Conservation (phyloP, 1,140 invertebrate species). For the Drosophila ananassae region DNA sequence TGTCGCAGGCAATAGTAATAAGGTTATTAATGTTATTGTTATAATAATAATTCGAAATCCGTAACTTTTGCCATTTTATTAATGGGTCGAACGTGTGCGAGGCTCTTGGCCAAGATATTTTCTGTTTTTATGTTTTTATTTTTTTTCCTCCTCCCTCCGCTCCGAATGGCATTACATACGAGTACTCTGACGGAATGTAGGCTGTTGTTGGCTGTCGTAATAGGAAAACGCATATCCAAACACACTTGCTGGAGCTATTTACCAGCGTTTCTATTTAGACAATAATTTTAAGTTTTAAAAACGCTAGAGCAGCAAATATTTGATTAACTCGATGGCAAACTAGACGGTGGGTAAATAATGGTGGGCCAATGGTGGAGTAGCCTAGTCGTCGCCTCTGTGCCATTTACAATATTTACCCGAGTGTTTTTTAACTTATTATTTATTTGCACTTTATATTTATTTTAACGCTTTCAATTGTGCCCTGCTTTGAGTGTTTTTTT, state of each 20-base stretch:
- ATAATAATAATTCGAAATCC: constrained; percentile 81
- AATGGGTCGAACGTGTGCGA: constrained; percentile 80
- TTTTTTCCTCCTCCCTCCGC: background rate
- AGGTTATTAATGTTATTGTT: constrained; percentile 79
- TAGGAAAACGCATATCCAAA: constrained; percentile 35
- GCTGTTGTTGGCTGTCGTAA: constrained; percentile 37
- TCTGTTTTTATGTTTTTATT: constrained; percentile 2
- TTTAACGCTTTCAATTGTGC: constrained; percentile 61
- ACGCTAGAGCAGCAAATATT: constrained; percentile 63
- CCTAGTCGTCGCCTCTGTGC: constrained; percentile 30
- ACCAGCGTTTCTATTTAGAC: constrained; percentile 71
- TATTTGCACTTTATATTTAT: constrained; percentile 70
- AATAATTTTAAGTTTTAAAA: constrained; percentile 61
- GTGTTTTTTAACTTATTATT: constrained; percentile 63
- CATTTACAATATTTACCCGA: constrained; percentile 60
- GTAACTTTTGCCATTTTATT: constrained; percentile 82
- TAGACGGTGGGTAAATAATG: constrained; percentile 64
- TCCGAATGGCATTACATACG: constrained; percentile 22
- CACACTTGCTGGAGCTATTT: constrained; percentile 58
- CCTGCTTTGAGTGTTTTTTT: constrained; percentile 9
- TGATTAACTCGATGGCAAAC: constrained; percentile 59
- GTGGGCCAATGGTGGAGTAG: background rate
- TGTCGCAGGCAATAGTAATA: constrained; percentile 62
- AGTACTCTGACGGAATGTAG: constrained; percentile 40
- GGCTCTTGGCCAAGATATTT: constrained; percentile 18